Evolutionary conservation across 2,113 vertebrate species (phyloP).

Genomic region (Myiozetetes cayanensis): DNA sequence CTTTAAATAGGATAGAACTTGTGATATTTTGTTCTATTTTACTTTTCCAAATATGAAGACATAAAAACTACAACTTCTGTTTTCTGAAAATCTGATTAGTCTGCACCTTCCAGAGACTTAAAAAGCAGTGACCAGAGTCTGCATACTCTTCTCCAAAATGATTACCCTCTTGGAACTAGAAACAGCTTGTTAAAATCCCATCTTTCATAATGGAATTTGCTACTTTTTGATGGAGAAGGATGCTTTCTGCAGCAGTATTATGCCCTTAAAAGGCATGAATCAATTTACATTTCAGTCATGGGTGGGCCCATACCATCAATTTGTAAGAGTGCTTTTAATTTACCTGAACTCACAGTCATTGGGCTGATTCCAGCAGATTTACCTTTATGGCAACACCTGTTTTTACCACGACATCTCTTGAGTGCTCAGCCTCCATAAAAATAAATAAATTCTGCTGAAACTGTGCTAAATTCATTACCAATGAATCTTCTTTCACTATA

Average conservation of each 20-base stretch:
- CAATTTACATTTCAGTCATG: conserved; percentile 22
- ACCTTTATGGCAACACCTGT: not conserved
- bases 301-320: not conserved
- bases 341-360: conserved; percentile 22
- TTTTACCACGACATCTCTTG: conserved; percentile 33
- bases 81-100: not conserved
- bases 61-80: not conserved
- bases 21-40: not conserved
- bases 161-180: not conserved
- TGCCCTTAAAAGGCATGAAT: not conserved
- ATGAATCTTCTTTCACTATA: conserved; percentile 61
- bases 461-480: conserved; percentile 67
- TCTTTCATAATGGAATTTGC: not conserved
- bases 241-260: not conserved
- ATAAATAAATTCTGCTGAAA: conserved; percentile 65
- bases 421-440: conserved; percentile 57
- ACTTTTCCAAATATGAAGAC: not conserved
- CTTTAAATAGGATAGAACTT: not conserved
- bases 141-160: not conserved
- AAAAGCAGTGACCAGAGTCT: not conserved
- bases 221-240: not conserved
- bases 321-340: conserved; percentile 40
- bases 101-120: not conserved
- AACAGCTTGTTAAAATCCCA: not conserved
- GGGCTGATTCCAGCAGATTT: conserved; percentile 23